These are phyloP conservation scores for Raja brachyura DNA, from an alignment of 2,113 vertebrate species.

Conservation along the genomic window DNA sequence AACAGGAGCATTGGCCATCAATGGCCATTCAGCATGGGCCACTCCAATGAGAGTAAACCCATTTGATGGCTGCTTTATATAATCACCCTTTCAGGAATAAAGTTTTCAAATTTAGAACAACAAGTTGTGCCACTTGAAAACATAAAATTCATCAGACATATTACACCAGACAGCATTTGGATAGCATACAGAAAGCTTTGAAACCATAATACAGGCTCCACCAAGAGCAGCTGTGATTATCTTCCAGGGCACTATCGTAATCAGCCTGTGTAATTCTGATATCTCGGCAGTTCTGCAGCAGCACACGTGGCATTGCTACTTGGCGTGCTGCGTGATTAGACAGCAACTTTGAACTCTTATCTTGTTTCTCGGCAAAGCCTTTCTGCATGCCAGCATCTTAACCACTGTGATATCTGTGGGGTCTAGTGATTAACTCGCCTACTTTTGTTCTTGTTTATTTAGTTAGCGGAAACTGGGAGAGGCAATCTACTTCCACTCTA, in stretches of 20 bases:
- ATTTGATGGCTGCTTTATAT: background rate
- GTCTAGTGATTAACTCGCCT: background rate
- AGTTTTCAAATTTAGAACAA: background rate
- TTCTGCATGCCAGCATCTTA: background rate
- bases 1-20: background rate
- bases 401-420: background rate
- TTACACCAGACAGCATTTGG: background rate
- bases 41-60: background rate
- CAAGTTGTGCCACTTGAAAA: background rate
- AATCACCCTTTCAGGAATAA: background rate
- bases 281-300: background rate
- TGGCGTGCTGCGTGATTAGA: background rate
- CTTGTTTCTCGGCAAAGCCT: background rate
- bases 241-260: background rate
- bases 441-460: background rate
- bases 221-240: background rate
- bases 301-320: background rate
- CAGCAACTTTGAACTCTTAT: background rate
- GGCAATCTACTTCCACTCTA: no score
- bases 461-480: background rate
- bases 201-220: background rate
- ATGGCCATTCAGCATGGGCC: background rate
- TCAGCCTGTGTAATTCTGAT: background rate
- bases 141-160: background rate
- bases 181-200: background rate